phyloP scores from a whole-genome alignment of 2,797 vertebrate species.

The Tympanoctomys barrerae region DNA sequence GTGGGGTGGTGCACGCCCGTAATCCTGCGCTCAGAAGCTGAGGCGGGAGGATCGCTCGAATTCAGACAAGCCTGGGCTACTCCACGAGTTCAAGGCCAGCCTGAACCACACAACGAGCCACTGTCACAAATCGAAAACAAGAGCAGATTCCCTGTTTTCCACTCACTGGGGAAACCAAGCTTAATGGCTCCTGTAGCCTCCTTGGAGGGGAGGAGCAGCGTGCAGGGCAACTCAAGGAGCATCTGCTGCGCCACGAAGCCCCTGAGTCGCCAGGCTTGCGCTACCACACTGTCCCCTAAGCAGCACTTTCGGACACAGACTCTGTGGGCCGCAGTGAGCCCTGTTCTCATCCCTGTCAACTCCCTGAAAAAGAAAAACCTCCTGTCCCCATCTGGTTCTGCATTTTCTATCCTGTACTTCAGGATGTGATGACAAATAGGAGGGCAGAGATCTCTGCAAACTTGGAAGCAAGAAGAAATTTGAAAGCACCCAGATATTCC shows the following conservation, averaged over 20 bases:
- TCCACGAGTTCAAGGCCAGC: not conserved
- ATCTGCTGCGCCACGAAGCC: slow-evolving; percentile 79
- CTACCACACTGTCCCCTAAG: slow-evolving; percentile 81
- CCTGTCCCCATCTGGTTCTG: slow-evolving; percentile 70
- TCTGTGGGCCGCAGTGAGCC: slow-evolving; percentile 78
- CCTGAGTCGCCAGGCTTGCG: slow-evolving; percentile 82
- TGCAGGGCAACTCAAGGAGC: slow-evolving; percentile 70
- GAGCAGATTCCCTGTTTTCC: not conserved
- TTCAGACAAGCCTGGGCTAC: not conserved
- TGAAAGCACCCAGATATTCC: not conserved
- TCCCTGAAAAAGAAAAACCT: slow-evolving; percentile 62
- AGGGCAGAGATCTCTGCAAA: slow-evolving; percentile 42
- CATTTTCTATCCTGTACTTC: slow-evolving; percentile 56
- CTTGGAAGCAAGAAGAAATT: slow-evolving; percentile 50
- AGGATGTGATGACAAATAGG: not conserved
- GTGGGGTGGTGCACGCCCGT: not conserved
- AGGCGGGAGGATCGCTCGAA: not conserved
- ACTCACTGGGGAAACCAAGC: slow-evolving; percentile 49
- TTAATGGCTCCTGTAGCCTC: not conserved
- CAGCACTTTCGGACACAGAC: slow-evolving; percentile 76
- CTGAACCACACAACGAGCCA: not conserved
- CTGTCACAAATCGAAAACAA: not conserved
- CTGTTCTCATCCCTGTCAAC: slow-evolving; percentile 79
- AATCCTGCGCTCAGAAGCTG: not conserved
- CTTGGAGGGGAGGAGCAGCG: not conserved